Base-by-base conservation (phyloP, 2,113 vertebrate species). In the Albula goreensis region DNA sequence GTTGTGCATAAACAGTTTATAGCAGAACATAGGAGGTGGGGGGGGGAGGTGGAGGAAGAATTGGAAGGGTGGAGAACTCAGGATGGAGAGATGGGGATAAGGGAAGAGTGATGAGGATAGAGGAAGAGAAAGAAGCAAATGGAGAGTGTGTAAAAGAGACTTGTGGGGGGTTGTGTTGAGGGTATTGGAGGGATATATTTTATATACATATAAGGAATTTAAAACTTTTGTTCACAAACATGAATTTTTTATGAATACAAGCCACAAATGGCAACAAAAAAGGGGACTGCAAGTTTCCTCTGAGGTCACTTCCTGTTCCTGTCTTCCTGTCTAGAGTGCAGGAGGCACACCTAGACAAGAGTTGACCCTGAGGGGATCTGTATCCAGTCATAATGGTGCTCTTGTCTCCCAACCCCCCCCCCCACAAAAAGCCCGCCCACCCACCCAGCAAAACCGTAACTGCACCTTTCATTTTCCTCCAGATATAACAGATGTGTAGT, bases 1-100 rank as follows among this genome's bases (percentile, higher is more conserved):
- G 82, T 74, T 89, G 90, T 87, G 53, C 89, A 89, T 93, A 94
- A 95, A 95, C 92, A 92, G 92, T 95, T 94, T 94, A 93, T 51
- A 92, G 88, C 84, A 79, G 81, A 80, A 79, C 51, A 87, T 81
- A 82, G 78, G 48, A 52, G 87, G 57, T 5, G 31, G 31, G 50
- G 50, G 80, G 82, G 79, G 50, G 74, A 13, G 84, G 85, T 81
- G 87, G 66, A 86, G 63, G 50, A 11, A 12, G 85, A 86, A 57
- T 57, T 52, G 80, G 66, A 82, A 52, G 78, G 53, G 17, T 53
- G 25, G 50, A 86, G 48, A n/a, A 6, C 78, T 15, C 19, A 80
- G 63, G 63, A 80, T 86, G 87, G 50, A 49, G 53, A 84, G 85
- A 52, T 66, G 74, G 51, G 85, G 83, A 87, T 80, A 5, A 22